Base-by-base conservation (phyloP, 2,888 invertebrate species). In the Zaprionus bogoriensis region DNA sequence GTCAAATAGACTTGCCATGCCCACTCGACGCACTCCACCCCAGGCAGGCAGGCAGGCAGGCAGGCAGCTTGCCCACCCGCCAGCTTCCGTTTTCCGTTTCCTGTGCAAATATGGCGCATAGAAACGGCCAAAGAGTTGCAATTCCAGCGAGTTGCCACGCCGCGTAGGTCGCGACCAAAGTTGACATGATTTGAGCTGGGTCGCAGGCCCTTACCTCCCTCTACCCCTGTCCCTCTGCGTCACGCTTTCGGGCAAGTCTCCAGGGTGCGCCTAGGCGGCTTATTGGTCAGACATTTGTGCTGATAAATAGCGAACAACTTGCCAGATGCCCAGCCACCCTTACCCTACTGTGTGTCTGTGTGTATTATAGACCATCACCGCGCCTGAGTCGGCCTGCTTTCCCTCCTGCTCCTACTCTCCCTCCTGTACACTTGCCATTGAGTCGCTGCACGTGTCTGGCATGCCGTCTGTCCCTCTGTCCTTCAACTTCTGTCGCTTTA, bases 31-130 rank as follows among this genome's bases (percentile, higher is more conserved):
- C 27, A 12, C 22, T 20, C 5, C 19, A 23, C 32, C 20, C 17
- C 42, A n/a, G n/a, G n/a, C n/a, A n/a, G n/a, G n/a, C n/a, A n/a
- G n/a, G n/a, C n/a, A n/a, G n/a, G n/a, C n/a, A n/a, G n/a, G n/a
- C n/a, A n/a, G n/a, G n/a, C n/a, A n/a, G n/a, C 5, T 41, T 39
- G 46, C 39, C 23, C 45, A 42, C 48, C 19, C n/a, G 20, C 27
- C 62, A 53, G 67, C 39, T 48, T 52, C 44, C 57, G 42, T 19
- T 54, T 76, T 62, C 77, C 72, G 77, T 68, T 80, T 77, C 77
- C 80, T 80, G 72, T 77, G 67, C 64, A 78, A 78, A 80, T 72
- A 80, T 76, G 63, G 66, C 47, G 57, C 25, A 54, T 60, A 23
- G 42, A 25, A 51, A 52, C 14, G 53, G 23, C 45, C 57, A 71